Percentiles rank a stretch among this genome's conserved stretches.
These are phyloP conservation scores for Proterorhinus semilunaris DNA, from an alignment of 2,113 vertebrate species.

Conservation along the genomic window DNA sequence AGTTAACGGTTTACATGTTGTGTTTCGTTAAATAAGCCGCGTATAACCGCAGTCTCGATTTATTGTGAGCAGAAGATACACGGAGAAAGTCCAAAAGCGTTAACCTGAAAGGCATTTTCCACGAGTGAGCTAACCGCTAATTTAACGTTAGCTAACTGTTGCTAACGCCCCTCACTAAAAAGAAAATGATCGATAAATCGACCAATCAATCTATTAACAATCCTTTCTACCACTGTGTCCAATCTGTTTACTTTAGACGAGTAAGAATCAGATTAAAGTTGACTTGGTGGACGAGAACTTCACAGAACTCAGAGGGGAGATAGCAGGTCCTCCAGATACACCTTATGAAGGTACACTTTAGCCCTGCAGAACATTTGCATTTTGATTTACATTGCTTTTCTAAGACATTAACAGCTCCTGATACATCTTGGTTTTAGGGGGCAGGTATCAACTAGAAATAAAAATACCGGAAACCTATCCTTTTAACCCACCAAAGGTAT, in stretches of 20 bases:
- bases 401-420: not conserved
- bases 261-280: slow-evolving; percentile 99
- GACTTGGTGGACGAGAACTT: slow-evolving; percentile 99
- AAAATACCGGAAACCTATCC: slow-evolving; percentile 99
- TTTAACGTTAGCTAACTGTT: slow-evolving; percentile 6
- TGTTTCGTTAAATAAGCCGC: not conserved
- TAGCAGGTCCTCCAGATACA: slow-evolving; percentile 97
- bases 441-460: slow-evolving; percentile 96
- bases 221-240: slow-evolving; percentile 3
- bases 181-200: no score
- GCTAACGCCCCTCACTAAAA: slow-evolving; percentile 14
- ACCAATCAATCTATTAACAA: not conserved
- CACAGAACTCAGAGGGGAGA: slow-evolving; percentile 98
- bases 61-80: not conserved
- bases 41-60: not conserved
- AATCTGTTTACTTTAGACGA: slow-evolving; percentile 83
- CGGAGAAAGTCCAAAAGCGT: no score
- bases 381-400: not conserved
- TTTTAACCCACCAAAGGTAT: slow-evolving; percentile 98
- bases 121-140: not conserved
- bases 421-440: slow-evolving; percentile 75
- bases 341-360: slow-evolving; percentile 89
- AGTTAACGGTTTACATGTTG: not conserved
- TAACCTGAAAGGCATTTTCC: slow-evolving; percentile 29
- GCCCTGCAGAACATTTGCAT: not conserved